Conservation (phyloP, 2,888 invertebrate genomes). For the Cremastobaeus sp. region DNA sequence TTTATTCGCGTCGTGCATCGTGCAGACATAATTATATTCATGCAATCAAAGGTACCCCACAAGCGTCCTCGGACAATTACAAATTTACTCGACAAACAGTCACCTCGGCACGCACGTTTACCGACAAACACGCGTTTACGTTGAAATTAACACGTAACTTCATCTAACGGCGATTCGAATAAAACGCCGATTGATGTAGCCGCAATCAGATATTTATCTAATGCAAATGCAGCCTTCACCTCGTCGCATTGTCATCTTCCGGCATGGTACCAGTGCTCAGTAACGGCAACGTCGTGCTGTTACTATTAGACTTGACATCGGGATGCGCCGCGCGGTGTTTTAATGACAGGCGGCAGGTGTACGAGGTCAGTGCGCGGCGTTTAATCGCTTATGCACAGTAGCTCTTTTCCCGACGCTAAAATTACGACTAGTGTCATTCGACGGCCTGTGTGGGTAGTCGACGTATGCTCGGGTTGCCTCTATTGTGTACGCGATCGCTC, state of each 20-base stretch:
- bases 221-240: slow-evolving; percentile 59
- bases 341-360: slow-evolving; percentile 67
- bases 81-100: slow-evolving; percentile 45
- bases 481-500: slow-evolving; percentile 55
- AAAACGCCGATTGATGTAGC: slow-evolving; percentile 56
- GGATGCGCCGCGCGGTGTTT: slow-evolving; percentile 24
- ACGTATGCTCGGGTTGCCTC: slow-evolving; percentile 23
- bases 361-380: slow-evolving; percentile 69
- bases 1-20: no score
- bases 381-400: slow-evolving; percentile 75
- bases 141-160: slow-evolving; percentile 46
- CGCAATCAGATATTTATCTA: slow-evolving; percentile 56
- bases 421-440: slow-evolving; percentile 65
- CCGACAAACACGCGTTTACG: slow-evolving; percentile 35
- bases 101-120: slow-evolving; percentile 32
- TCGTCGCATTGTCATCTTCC: slow-evolving; percentile 48
- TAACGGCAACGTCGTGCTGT: slow-evolving; percentile 29
- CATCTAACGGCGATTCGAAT: slow-evolving; percentile 35
- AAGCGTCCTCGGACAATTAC: slow-evolving; percentile 30
- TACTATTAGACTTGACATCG: slow-evolving; percentile 20
- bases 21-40: background rate
- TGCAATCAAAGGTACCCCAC: slow-evolving; percentile 8
- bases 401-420: slow-evolving; percentile 74
- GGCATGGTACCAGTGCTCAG: slow-evolving; percentile 31
- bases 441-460: slow-evolving; percentile 60